phyloP scores from a whole-genome alignment of 2,113 vertebrate species.

The Naja naja region DNA sequence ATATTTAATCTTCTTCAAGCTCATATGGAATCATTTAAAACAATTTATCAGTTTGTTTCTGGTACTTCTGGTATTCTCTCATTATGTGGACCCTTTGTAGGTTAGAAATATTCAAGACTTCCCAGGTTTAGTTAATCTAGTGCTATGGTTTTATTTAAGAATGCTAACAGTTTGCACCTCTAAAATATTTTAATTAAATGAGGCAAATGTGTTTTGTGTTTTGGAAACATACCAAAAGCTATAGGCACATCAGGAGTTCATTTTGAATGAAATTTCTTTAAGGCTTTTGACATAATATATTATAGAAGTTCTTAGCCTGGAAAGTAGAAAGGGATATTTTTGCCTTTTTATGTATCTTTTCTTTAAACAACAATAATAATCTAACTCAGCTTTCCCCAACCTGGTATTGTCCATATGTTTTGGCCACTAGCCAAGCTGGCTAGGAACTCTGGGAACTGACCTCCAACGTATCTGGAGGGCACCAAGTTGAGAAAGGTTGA shows the following conservation, averaged over 20 bases:
- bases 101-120: neutral
- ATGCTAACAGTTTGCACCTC: neutral
- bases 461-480: neutral
- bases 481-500: neutral
- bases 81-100: neutral
- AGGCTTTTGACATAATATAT: neutral
- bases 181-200: conserved; percentile 22
- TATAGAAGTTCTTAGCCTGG: neutral
- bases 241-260: conserved; percentile 94
- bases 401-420: neutral
- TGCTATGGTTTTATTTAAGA: conserved; percentile 18
- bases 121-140: neutral
- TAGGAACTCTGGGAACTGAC: neutral
- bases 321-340: neutral
- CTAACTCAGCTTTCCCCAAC: neutral
- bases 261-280: conserved; percentile 82
- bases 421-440: neutral
- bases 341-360: neutral
- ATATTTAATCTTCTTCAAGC: neutral
- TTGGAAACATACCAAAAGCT: conserved; percentile 86
- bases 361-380: neutral
- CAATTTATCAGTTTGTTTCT: neutral
- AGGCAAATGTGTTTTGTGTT: conserved; percentile 47
- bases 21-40: neutral
- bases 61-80: neutral